These are phyloP conservation scores for Temnothorax longispinosus DNA, from an alignment of 1,140 invertebrate species.

Conservation along the genomic window DNA sequence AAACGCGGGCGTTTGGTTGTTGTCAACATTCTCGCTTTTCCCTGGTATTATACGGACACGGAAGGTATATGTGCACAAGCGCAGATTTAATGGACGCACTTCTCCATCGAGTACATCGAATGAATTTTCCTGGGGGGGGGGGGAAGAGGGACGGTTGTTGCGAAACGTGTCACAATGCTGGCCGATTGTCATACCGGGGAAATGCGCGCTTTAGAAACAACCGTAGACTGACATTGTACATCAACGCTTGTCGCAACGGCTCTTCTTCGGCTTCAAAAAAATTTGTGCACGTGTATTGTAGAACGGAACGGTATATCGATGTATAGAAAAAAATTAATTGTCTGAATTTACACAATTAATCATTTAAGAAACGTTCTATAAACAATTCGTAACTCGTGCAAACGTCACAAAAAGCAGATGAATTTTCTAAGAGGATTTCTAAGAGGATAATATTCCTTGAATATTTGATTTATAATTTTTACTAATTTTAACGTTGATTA, in stretches of 20 bases:
- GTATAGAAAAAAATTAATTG: neutral
- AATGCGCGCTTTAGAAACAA: constrained; percentile 48
- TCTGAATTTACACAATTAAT: neutral
- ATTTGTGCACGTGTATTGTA: constrained; percentile 8
- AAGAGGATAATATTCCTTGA: neutral
- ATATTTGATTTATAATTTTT: neutral
- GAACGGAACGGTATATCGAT: neutral
- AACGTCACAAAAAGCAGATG: neutral
- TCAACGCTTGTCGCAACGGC: constrained; percentile 49
- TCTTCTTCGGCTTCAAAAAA: constrained; percentile 70
- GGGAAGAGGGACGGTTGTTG: neutral
- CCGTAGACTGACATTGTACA: constrained; percentile 61
- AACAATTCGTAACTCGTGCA: constrained; percentile 1
- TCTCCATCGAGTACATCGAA: neutral
- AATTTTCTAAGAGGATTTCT: neutral
- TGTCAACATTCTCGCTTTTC: constrained; percentile 51
- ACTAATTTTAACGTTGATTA: neutral
- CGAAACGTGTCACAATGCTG: constrained; percentile 6
- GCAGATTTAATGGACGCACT: neutral
- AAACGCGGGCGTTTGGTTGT: constrained; percentile 65
- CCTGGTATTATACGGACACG: constrained; percentile 5
- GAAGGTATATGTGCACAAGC: neutral
- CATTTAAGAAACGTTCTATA: neutral
- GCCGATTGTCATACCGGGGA: constrained; percentile 46
- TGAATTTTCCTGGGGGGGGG: neutral